Percentiles rank a stretch among this genome's conserved stretches.
phyloP scores from a whole-genome alignment of 1,140 invertebrate species.

The silkworm (Bombyx mori) region ASM3026992v2 NC_085122.1:8995001-8995500 shows the following conservation, averaged over 20 bases:
- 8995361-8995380: no score
- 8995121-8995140: slow-evolving; percentile 1
- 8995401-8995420: slow-evolving; percentile 2
- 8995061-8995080: no score
- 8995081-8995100: no score
- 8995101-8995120: no score
- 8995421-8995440: not conserved
- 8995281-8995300: not conserved
- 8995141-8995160: slow-evolving; percentile 16
- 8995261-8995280: slow-evolving; percentile 1
- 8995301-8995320: not conserved
- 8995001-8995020: no score
- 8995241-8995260: slow-evolving; percentile 12
- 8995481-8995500: not conserved
- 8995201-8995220: not conserved
- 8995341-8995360: not conserved
- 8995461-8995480: no score
- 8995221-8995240: not conserved
- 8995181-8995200: not conserved
- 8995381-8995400: no score
- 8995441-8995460: no score
- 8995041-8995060: no score
- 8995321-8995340: slow-evolving; percentile 1
- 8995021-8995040: no score
- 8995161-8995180: not conserved